Conservation (phyloP, 2,113 vertebrate species). For the Syngnathoides biaculeatus region DNA sequence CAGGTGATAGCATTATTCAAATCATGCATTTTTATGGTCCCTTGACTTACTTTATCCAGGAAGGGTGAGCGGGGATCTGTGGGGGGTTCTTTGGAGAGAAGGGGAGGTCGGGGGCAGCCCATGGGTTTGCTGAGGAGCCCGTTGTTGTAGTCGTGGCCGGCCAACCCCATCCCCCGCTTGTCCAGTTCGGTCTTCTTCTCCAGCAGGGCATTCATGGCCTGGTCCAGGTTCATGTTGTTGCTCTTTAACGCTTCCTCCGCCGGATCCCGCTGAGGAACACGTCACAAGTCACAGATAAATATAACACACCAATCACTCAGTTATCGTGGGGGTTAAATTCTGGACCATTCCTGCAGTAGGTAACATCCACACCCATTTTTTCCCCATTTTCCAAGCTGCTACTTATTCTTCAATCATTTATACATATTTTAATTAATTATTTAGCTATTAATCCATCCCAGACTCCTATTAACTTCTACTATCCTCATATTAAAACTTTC, state of each 20-base stretch:
- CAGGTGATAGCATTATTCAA: not conserved
- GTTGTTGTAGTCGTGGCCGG: constrained; percentile 89
- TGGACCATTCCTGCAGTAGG: too few species aligned
- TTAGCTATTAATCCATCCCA: too few species aligned
- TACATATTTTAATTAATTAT: too few species aligned
- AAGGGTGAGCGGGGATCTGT: constrained; percentile 88
- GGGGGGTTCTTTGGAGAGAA: constrained; percentile 97
- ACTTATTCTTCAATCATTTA: too few species aligned
- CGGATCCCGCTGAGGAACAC: constrained; percentile 85
- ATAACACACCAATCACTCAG: not conserved
- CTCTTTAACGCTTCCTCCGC: constrained; percentile 98
- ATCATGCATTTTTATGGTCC: not conserved
- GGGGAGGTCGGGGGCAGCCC: constrained; percentile 87
- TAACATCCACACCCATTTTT: too few species aligned
- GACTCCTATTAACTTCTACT: too few species aligned
- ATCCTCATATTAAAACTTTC: too few species aligned
- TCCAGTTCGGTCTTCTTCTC: constrained; percentile 98
- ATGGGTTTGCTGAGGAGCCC: constrained; percentile 90
- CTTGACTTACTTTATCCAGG: constrained; percentile 85
- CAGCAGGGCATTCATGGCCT: constrained; percentile 99
- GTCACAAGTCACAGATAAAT: not conserved
- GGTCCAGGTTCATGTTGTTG: constrained; percentile 96
- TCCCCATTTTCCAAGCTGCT: too few species aligned
- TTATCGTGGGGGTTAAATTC: too few species aligned
- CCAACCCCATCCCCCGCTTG: constrained; percentile 92